phyloP scores from a whole-genome alignment of 2,888 invertebrate species.

The Cephalotes varians region DNA sequence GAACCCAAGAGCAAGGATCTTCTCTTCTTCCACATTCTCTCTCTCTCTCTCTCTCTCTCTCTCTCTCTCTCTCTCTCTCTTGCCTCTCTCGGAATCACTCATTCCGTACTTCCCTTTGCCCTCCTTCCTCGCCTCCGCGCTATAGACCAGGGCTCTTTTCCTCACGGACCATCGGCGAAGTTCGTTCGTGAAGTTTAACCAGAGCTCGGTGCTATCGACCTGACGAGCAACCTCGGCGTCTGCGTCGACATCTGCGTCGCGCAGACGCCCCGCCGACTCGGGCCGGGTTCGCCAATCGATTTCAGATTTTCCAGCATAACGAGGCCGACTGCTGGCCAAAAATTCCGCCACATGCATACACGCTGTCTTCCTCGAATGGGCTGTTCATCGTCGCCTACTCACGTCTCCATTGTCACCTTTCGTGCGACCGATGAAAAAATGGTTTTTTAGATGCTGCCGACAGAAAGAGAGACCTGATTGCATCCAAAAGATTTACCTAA shows the following conservation, averaged over 20 bases:
- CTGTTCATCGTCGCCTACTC: not conserved
- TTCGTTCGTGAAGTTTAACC: slow-evolving; percentile 83
- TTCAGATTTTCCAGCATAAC: slow-evolving; percentile 84
- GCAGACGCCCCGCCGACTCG: slow-evolving; percentile 82
- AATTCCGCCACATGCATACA: slow-evolving; percentile 70
- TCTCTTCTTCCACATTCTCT: not conserved
- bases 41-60: not conserved
- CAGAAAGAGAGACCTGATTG: not conserved
- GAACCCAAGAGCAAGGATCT: slow-evolving; percentile 38
- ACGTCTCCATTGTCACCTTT: slow-evolving; percentile 10
- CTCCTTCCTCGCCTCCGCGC: slow-evolving; percentile 36
- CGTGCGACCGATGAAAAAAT: not conserved
- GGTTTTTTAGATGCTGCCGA: not conserved
- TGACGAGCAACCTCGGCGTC: slow-evolving; percentile 82
- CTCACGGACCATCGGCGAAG: slow-evolving; percentile 80
- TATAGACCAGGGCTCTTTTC: slow-evolving; percentile 64
- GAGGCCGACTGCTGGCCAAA: slow-evolving; percentile 81
- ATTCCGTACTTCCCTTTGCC: slow-evolving; percentile 32
- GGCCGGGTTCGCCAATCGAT: slow-evolving; percentile 83
- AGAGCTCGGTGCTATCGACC: slow-evolving; percentile 84
- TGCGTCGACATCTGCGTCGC: slow-evolving; percentile 82
- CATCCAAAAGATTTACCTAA: not conserved
- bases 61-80: slow-evolving; percentile 2
- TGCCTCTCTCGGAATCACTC: slow-evolving; percentile 25
- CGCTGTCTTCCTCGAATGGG: slow-evolving; percentile 14